A percentile compares a stretch with the other conserved stretches of the same genome.
Evolutionary conservation across 1,140 invertebrate species (phyloP).

Genomic region (Campoletis sonorensis): DNA sequence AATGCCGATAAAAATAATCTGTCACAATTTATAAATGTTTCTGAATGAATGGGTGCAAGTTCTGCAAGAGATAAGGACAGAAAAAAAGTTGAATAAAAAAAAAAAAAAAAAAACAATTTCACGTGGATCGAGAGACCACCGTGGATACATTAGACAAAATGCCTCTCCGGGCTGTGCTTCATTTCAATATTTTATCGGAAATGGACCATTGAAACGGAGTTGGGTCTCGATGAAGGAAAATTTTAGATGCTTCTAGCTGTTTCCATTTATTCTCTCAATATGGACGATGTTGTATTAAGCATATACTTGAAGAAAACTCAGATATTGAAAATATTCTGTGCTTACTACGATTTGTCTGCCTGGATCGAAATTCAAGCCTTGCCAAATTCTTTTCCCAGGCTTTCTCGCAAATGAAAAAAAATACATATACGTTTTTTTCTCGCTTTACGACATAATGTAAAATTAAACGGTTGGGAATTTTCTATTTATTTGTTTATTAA

Average conservation of each 20-base stretch:
- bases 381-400: no score
- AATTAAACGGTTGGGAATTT: no score
- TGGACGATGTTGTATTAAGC: slow-evolving; percentile 15
- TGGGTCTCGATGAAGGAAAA: background rate
- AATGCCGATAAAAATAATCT: slow-evolving; percentile 5
- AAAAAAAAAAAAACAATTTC: background rate
- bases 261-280: slow-evolving; percentile 15
- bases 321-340: slow-evolving; percentile 1
- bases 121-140: background rate
- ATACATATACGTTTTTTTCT: no score
- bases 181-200: slow-evolving; percentile 34
- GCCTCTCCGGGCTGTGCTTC: background rate
- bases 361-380: no score
- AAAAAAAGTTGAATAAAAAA: background rate
- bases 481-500: no score
- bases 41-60: slow-evolving; percentile 1
- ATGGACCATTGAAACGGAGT: slow-evolving; percentile 21
- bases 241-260: background rate
- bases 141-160: slow-evolving; percentile 20
- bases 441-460: no score
- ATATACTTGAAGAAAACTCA: slow-evolving; percentile 23
- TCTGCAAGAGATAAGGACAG: no score
- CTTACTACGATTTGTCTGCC: no score
- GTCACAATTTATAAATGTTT: background rate
- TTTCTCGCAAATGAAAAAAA: no score